These are phyloP conservation scores for Oxyruncus cristatus DNA, from an alignment of 2,113 vertebrate species.

Conservation along the genomic window DNA sequence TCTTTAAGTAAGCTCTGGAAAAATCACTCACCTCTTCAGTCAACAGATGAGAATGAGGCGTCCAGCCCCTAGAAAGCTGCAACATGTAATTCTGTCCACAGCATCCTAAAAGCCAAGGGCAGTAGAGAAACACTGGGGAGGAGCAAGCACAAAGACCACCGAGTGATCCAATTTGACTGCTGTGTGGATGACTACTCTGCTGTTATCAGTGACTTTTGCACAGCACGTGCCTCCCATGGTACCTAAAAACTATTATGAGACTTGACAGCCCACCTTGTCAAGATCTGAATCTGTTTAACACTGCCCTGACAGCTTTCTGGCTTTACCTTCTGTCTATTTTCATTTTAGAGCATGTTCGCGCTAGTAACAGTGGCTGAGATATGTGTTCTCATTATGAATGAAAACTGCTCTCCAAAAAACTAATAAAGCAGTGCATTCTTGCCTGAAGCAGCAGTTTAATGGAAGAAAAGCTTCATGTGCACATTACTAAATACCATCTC, in stretches of 20 bases:
- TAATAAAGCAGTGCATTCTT: slow-evolving; percentile 3
- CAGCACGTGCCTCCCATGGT: neutral
- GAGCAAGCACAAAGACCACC: neutral
- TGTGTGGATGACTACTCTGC: neutral
- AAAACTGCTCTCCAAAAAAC: slow-evolving; percentile 50
- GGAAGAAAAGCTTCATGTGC: slow-evolving; percentile 1
- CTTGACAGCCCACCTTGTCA: neutral
- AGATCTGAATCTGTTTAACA: neutral
- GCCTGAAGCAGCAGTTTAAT: slow-evolving; percentile 34
- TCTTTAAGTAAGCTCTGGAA: neutral
- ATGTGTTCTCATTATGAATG: slow-evolving; percentile 28
- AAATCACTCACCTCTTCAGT: neutral
- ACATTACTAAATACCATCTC: slow-evolving; percentile 4
- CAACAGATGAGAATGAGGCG: neutral
- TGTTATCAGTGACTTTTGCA: neutral
- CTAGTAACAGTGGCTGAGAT: neutral
- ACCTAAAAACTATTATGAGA: neutral
- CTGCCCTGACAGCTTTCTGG: neutral
- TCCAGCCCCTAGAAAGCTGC: neutral
- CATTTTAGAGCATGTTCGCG: neutral
- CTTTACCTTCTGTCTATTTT: neutral
- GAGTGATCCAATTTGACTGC: neutral
- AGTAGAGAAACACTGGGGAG: neutral
- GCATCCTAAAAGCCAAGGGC: neutral
- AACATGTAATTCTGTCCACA: neutral